Base-by-base conservation (phyloP, 2,888 invertebrate species). In the Conus canariensis region DNA sequence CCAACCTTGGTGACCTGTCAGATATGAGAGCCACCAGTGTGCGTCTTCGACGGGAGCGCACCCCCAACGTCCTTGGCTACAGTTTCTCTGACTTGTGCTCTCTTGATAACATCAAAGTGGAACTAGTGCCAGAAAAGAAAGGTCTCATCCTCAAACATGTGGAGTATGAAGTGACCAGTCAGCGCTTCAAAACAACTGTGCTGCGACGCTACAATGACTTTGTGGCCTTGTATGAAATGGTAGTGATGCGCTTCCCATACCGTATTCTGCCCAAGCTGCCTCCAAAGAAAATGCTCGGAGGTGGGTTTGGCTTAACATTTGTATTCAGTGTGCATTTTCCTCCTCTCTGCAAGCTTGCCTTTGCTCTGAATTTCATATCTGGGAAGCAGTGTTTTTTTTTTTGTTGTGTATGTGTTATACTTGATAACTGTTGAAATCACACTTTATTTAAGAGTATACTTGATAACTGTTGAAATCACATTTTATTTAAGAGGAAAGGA, bases 111-210 rank as follows among this genome's bases (percentile, higher is more conserved):
- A 93, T 96, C 16, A 95, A 95, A 92, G 95, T 96, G 19, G 96
- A 96, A 88, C 93, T 96, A 16, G 95, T 96, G 16, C 96, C 96
- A 25, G 96, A 96, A 92, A 96, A 96, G 93, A 96, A 96, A 93
- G 96, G 96, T n/a, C 92, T 96, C 45, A 95, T 96, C 56, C 92
- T 96, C 59, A 96, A 96, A 92, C 96, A 96, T 94, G 96, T 96
- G 82, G 96, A 96, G 93, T 96, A 96, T 94, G 96, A 96, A 93
- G 95, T 96, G 8, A 95, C 96, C 85, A 96, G 96, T 93, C 94
- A 96, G 96, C 93, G 94, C 90, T 95, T 95, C 91, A 95, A 96
- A 90, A 92, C 95, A 22, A 95, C 95, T 64, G 96, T 96, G 12
- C 92, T 95, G 70, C 93, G 96, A 80, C 93, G 96, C 64, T 96